phyloP scores from a whole-genome alignment of 2,797 vertebrate species.

The Myiothlypis chrysogaster region DNA sequence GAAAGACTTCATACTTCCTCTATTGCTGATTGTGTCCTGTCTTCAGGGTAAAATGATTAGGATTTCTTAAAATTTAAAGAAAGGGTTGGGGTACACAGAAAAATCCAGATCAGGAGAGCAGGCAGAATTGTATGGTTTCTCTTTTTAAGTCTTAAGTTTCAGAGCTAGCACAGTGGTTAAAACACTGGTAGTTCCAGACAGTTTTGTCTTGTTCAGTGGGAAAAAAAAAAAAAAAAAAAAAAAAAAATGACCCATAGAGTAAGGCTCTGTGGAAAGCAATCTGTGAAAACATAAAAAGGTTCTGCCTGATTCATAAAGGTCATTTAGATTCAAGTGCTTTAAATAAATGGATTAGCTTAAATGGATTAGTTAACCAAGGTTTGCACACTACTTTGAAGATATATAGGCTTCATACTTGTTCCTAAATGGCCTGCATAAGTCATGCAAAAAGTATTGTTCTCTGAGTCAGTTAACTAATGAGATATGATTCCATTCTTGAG shows the following conservation, averaged over 20 bases:
- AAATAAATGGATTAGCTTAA: conserved; percentile 26
- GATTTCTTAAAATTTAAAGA: background rate
- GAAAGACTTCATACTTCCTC: background rate
- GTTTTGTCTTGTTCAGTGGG: background rate
- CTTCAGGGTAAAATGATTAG: background rate
- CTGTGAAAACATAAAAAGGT: background rate
- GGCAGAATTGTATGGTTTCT: background rate
- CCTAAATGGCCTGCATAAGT: background rate
- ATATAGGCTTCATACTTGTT: background rate
- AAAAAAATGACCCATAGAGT: background rate
- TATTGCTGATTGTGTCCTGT: background rate
- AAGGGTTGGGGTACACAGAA: background rate
- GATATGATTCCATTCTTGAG: background rate
- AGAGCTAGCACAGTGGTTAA: background rate
- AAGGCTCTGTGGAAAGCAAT: background rate
- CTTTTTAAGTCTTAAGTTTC: background rate
- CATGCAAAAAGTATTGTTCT: conserved; percentile 1
- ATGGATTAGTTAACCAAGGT: conserved; percentile 20
- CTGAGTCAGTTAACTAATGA: background rate
- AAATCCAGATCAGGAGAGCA: background rate
- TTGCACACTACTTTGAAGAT: conserved; percentile 2
- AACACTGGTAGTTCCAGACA: background rate
- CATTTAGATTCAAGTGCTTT: background rate
- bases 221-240: background rate
- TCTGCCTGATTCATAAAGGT: conserved; percentile 26